phyloP scores from a whole-genome alignment of 2,888 invertebrate species.

The Reticulitermes lucifugus region DNA sequence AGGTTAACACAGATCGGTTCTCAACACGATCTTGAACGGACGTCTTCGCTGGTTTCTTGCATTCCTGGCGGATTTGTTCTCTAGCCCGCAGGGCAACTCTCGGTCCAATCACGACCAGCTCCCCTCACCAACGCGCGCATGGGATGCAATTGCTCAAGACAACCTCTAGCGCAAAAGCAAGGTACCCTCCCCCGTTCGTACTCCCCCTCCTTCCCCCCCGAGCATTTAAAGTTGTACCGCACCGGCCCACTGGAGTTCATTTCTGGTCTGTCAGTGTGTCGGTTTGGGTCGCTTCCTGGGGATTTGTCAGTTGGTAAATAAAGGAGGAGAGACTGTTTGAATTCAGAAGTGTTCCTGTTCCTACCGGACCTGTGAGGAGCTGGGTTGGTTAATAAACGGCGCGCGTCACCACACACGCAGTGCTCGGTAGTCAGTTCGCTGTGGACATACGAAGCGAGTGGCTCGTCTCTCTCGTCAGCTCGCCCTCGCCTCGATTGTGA shows the following conservation, averaged over 20 bases:
- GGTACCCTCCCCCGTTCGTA: not conserved
- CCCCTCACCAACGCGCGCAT: constrained; percentile 7
- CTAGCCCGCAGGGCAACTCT: not conserved
- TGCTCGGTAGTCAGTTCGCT: not conserved
- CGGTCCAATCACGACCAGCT: not conserved
- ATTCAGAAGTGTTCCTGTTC: not conserved
- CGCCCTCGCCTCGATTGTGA: not conserved
- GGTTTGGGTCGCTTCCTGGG: not conserved
- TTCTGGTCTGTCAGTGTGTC: constrained; percentile 9
- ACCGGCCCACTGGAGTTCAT: not conserved
- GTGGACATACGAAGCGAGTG: not conserved
- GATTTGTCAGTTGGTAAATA: not conserved
- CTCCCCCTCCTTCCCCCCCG: not conserved
- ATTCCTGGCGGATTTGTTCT: constrained; percentile 6
- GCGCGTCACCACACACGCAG: not conserved
- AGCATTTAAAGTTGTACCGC: constrained; percentile 12
- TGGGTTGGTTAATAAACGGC: not conserved
- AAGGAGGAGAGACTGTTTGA: not conserved
- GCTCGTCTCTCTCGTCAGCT: not conserved
- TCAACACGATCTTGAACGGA: not conserved
- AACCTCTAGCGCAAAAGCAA: constrained; percentile 4
- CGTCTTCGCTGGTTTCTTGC: not conserved
- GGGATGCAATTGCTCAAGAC: constrained; percentile 11
- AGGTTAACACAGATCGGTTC: not conserved
- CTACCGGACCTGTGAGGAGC: too few relatives aligned